Evolutionary conservation across 2,113 vertebrate species (phyloP).

Genomic region (Amphilophus citrinellus): DNA sequence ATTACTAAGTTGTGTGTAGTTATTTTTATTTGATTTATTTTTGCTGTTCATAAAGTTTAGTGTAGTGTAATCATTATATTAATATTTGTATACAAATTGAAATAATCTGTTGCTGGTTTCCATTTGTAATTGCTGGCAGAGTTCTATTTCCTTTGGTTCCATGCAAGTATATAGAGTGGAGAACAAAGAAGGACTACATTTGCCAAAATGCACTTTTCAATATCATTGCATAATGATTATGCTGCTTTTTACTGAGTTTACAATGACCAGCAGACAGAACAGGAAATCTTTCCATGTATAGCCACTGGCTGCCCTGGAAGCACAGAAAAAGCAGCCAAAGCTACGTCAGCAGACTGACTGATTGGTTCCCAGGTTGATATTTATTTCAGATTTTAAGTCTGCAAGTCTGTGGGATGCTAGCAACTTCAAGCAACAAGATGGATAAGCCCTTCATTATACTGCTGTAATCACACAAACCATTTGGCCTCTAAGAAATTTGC

Average conservation of each 20-base stretch:
- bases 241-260: neutral
- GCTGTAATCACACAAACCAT: neutral
- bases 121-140: neutral
- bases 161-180: neutral
- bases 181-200: neutral
- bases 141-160: neutral
- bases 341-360: constrained; percentile 2
- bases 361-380: neutral
- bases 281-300: neutral
- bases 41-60: neutral
- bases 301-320: neutral
- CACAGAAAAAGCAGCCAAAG: neutral
- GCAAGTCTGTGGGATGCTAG: neutral
- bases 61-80: neutral
- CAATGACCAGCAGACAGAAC: neutral
- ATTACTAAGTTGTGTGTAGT: too few relatives aligned
- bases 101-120: neutral
- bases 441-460: neutral
- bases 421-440: neutral
- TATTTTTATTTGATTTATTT: neutral
- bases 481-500: neutral
- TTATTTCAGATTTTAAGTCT: constrained; percentile 5
- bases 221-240: too few relatives aligned
- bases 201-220: too few relatives aligned
- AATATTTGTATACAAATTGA: neutral